Evolutionary conservation across 2,113 vertebrate genomes (phyloP).

Genomic region (Gnathonemus longibarbis): DNA sequence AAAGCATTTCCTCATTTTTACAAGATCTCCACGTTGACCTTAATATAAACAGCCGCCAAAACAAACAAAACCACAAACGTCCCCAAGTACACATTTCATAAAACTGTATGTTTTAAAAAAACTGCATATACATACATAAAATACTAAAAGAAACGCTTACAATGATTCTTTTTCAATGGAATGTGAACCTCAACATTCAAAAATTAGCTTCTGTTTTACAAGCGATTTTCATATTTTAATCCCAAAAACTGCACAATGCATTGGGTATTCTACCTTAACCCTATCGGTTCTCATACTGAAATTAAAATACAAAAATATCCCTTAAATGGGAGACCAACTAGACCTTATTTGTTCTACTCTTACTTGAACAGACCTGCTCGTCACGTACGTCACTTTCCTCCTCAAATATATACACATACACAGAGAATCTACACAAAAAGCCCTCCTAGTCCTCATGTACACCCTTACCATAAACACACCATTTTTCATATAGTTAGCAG

Average conservation of each 20-base stretch:
- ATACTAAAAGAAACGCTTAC: neutral
- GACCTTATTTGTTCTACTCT: neutral
- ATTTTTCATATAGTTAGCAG: neutral
- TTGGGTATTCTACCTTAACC: neutral
- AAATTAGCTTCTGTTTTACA: neutral
- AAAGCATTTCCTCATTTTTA: neutral
- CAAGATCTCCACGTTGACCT: neutral
- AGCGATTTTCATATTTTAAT: neutral
- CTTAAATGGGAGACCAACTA: neutral
- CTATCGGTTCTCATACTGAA: neutral
- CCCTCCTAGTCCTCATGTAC: neutral
- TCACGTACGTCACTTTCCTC: neutral
- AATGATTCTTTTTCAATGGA: neutral
- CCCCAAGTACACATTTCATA: neutral
- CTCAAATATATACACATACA: neutral
- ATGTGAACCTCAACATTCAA: neutral
- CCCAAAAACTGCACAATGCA: neutral
- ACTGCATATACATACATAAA: neutral
- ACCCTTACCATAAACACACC: neutral
- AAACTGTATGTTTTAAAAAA: neutral
- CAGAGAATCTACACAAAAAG: neutral
- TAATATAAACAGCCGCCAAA: neutral
- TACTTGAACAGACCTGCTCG: neutral
- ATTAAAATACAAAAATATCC: neutral
- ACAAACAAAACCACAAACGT: neutral